Conservation (phyloP, 1,140 invertebrate genomes). For the Thaumatotibia leucotreta region DNA sequence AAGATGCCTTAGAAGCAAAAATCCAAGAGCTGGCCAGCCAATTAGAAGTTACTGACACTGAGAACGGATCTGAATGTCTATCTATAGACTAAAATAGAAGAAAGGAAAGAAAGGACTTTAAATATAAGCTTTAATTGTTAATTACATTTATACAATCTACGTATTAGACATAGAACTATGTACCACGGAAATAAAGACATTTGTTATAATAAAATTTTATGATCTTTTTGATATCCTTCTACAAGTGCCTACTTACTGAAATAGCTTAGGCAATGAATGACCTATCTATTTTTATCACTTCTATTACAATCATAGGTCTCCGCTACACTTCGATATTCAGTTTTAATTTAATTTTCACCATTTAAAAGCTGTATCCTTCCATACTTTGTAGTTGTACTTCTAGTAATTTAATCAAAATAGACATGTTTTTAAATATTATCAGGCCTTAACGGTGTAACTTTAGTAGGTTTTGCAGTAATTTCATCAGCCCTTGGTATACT, state of each 20-base stretch:
- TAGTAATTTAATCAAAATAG: too few relatives aligned
- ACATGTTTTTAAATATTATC: too few relatives aligned
- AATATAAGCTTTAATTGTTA: not conserved
- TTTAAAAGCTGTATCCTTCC: too few relatives aligned
- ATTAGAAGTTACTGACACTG: constrained; percentile 44
- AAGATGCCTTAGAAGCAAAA: constrained; percentile 67
- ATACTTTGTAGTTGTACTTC: too few relatives aligned
- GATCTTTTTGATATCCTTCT: not conserved
- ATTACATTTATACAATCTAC: not conserved
- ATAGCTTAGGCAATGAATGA: too few relatives aligned
- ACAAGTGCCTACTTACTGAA: too few relatives aligned
- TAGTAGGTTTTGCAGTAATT: constrained; percentile 57
- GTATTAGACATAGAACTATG: not conserved
- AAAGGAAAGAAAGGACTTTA: not conserved
- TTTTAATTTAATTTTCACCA: too few relatives aligned
- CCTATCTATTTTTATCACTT: too few relatives aligned
- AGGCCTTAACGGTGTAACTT: constrained; percentile 54
- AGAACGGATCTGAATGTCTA: constrained; percentile 15
- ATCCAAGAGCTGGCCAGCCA: constrained; percentile 61
- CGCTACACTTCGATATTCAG: too few relatives aligned
- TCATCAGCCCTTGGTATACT: constrained; percentile 53
- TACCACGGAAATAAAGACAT: not conserved
- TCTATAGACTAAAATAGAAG: constrained; percentile 2
- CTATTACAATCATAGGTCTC: too few relatives aligned
- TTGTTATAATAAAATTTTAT: not conserved